Conservation (phyloP, 2,888 invertebrate genomes). For the Hetaerina titia region DNA sequence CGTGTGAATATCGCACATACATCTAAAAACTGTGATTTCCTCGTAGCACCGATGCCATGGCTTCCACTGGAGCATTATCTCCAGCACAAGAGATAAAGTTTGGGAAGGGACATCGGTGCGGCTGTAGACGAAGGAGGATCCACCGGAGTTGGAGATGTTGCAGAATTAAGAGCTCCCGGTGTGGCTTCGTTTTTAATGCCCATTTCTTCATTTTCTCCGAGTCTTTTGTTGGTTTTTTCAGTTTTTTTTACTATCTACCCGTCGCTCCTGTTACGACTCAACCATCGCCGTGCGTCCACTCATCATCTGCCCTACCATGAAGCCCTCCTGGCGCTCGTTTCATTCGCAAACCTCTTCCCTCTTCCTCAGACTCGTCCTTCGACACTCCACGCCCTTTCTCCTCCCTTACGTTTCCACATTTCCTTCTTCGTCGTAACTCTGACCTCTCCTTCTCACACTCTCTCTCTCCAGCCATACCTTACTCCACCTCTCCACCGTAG, state of each 20-base stretch:
- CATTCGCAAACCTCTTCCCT: background rate
- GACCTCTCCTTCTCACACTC: background rate
- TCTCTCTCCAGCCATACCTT: background rate
- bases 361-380: background rate
- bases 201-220: slow-evolving; percentile 16
- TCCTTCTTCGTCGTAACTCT: background rate
- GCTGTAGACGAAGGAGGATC: background rate
- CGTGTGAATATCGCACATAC: background rate
- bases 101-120: background rate
- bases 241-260: background rate
- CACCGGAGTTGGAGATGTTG: background rate
- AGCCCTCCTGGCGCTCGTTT: background rate
- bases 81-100: background rate
- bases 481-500: background rate
- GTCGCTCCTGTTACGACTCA: slow-evolving; percentile 14
- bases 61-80: background rate
- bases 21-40: slow-evolving; percentile 21
- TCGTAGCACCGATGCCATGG: background rate
- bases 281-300: slow-evolving; percentile 5
- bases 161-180: background rate
- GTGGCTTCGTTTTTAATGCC: slow-evolving; percentile 11
- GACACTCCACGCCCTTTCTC: background rate
- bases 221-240: background rate
- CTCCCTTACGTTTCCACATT: background rate
- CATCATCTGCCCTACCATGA: background rate